Evolutionary conservation across 2,113 vertebrate genomes (phyloP), one percentile per base, ranked within the genome.

Genomic region (Barbus barbus): DNA sequence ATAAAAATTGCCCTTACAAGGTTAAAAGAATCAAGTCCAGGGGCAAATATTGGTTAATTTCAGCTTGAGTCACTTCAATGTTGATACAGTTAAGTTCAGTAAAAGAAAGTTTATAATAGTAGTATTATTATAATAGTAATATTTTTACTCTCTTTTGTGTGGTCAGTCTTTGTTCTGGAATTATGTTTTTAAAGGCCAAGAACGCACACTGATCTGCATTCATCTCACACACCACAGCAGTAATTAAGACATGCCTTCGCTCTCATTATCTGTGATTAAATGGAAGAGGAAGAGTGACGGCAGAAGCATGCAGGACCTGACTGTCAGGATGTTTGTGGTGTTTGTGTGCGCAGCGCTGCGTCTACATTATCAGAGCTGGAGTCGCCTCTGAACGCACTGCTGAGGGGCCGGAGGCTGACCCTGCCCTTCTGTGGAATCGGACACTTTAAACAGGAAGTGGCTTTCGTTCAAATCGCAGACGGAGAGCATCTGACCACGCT

Each of bases 371-470:
- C 91, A 88, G 93, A 95, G 88, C 92, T 94, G 84, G 92, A 96
- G 90, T 86, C 87, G 1, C 89, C 89, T 83, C 83, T 99, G 87
- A 94, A 93, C 56, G 90, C 96, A 83, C 91, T 97, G 78, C 93
- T 99, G 79, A 91, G 92, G 89, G 96, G 95, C 92, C 93, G 88
- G 90, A 90, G 84, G 0, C 89, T 98, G 90, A 83, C 92, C 89
- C 92, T 99, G 85, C 95, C 95, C 83, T 98, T 99, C 94, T 92
- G 91, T 74, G 97, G 97, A 72, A 91, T 96, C 53, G 92, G 92
- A 89, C 95, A 97, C 88, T 99, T 98, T 88, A 92, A 83, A 91
- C 94, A 95, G 93, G 95, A 98, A 93, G 95, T 99, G 94, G 96
- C 92, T 88, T 99, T 97, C 93, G 95, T 96, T 83, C 94, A 93